Evolutionary conservation across 2,797 vertebrate genomes (phyloP), one percentile per base, ranked within the genome.

Genomic region (Remorina albescens): DNA sequence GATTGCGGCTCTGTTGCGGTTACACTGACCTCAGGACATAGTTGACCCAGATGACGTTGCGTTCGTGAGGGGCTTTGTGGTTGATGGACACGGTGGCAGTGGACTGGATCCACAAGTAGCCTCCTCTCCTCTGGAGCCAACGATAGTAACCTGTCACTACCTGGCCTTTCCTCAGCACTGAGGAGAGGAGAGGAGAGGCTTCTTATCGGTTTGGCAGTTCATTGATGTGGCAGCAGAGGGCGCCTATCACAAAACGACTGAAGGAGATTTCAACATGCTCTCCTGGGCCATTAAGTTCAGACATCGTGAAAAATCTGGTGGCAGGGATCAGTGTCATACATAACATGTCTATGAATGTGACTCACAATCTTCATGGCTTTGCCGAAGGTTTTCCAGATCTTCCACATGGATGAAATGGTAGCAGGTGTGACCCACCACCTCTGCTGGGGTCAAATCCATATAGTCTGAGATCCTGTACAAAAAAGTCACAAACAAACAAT

Each of bases 11-110:
- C 59, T 18, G 73, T 62, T 32, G 58, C 0, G 36, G 23, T 42
- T 50, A 39, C 19, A 67, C 94, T 84, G 77, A 97, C 96, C 96
- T 97, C 91, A 97, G 91, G 84, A 97, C 93, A 19, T 96, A 95
- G 92, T 97, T 97, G 86, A 97, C 96, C 96, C 96, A 97, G 85
- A 97, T 96, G 92, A 97, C 94, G 21, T 97, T 96, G 74, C 95
- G 96, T 84, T 97, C 96, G 13, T 96, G 96, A 0, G 96, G 95
- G 36, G 94, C 95, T 95, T 97, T 97, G 90, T 96, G 95, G 68
- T 95, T 97, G 86, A 96, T 94, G 21, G 96, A 96, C 86, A 97
- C 94, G 0, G 96, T 97, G 89, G 96, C 96, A n/a, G 94, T 95
- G 25, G 96, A 97, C 88, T 97, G 96, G 81, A 97, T 93, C 96